These are phyloP conservation scores for Cyclopterus lumpus DNA, from an alignment of 2,797 vertebrate species.

Conservation along the genomic window DNA sequence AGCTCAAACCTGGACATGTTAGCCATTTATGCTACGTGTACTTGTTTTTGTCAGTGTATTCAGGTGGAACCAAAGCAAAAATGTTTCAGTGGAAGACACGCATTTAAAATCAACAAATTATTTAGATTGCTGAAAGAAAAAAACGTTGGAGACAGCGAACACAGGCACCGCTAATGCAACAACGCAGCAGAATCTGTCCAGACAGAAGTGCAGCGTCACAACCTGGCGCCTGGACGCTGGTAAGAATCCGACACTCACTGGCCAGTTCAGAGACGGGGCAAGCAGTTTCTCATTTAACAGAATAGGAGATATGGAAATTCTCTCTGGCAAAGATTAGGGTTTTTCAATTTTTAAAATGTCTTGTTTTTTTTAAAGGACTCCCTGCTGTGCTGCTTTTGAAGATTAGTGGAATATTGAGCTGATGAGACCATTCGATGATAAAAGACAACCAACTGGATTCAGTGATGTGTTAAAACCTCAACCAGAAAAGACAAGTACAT, in stretches of 20 bases:
- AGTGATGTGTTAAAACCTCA: constrained; percentile 64
- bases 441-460: constrained; percentile 61
- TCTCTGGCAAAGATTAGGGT: constrained; percentile 56
- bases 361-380: constrained; percentile 28
- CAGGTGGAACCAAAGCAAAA: constrained; percentile 25
- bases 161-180: neutral
- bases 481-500: constrained; percentile 59
- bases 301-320: constrained; percentile 55
- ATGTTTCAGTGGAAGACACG: constrained; percentile 18
- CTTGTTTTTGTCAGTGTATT: constrained; percentile 23
- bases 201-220: constrained; percentile 26
- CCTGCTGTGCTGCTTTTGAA: constrained; percentile 48
- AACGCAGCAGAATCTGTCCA: constrained; percentile 5
- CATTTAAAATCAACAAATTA: constrained; percentile 47
- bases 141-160: constrained; percentile 8
- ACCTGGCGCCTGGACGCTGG: constrained; percentile 13
- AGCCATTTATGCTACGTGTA: constrained; percentile 26
- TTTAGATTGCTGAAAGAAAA: constrained; percentile 33
- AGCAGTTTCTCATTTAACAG: constrained; percentile 50
- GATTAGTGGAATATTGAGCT: constrained; percentile 59
- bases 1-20: constrained; percentile 17
- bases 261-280: constrained; percentile 52
- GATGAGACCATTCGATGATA: constrained; percentile 54
- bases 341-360: constrained; percentile 43
- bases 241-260: constrained; percentile 24